Evolutionary conservation across 1,140 invertebrate genomes (phyloP).

Genomic region (Bombus cullumanus): DNA sequence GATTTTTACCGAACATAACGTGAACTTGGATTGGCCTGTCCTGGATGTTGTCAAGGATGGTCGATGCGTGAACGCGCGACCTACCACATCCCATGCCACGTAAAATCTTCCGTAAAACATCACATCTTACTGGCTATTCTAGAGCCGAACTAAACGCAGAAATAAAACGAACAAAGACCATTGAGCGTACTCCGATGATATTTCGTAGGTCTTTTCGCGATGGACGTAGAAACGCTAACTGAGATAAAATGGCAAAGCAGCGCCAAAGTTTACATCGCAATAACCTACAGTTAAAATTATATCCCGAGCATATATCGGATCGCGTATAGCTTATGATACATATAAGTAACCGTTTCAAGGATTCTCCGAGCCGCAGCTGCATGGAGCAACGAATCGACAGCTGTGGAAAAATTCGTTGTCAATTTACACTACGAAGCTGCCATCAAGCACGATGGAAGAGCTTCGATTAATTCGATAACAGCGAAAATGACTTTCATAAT

Average conservation of each 20-base stretch:
- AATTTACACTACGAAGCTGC: not conserved
- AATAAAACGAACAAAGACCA: not conserved
- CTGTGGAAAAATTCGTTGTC: not conserved
- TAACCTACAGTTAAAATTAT: conserved; percentile 77
- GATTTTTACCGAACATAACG: conserved; percentile 73
- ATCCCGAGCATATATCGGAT: conserved; percentile 59
- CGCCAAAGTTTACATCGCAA: conserved; percentile 75
- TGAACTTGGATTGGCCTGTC: conserved; percentile 67
- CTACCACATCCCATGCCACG: conserved; percentile 77
- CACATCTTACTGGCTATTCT: conserved; percentile 44
- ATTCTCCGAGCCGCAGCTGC: conserved; percentile 1
- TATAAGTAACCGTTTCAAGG: conserved; percentile 50
- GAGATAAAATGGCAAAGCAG: conserved; percentile 51
- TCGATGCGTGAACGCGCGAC: conserved; percentile 59
- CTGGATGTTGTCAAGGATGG: conserved; percentile 37
- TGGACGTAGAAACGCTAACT: conserved; percentile 51
- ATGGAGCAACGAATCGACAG: not conserved
- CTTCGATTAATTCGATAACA: not conserved
- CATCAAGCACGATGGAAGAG: not conserved
- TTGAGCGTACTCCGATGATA: not conserved
- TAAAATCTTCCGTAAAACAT: conserved; percentile 26
- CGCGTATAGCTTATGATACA: conserved; percentile 24
- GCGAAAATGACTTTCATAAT: too few relatives aligned
- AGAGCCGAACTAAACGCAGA: not conserved
- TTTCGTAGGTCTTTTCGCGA: conserved; percentile 33